These are phyloP conservation scores for Microtus richardsoni DNA, from an alignment of 2,113 vertebrate species.

Conservation along the genomic window DNA sequence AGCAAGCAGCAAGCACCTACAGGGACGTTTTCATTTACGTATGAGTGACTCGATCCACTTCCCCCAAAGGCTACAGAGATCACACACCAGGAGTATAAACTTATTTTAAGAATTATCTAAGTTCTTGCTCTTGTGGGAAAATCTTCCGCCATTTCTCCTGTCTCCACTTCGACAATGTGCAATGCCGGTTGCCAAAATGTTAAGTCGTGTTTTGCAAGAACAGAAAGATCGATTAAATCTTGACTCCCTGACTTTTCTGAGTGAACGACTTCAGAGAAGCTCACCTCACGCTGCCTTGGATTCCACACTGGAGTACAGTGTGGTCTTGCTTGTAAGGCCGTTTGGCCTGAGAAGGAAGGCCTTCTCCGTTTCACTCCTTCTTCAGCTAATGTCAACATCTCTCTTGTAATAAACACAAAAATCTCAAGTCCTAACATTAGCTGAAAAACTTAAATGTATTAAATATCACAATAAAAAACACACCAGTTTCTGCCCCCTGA, in stretches of 20 bases:
- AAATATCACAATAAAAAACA: background rate
- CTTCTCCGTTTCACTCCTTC: constrained; percentile 26
- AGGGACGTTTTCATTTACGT: background rate
- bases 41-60: background rate
- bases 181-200: background rate
- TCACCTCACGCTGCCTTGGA: background rate
- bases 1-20: background rate
- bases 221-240: background rate
- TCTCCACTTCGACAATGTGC: background rate
- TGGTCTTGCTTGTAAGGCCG: background rate
- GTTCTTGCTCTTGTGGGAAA: constrained; percentile 5
- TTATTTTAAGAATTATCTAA: background rate
- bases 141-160: background rate
- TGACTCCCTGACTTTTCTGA: background rate
- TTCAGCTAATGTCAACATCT: constrained; percentile 66
- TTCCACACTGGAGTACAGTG: background rate
- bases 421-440: background rate
- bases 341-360: background rate
- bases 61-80: constrained; percentile 16
- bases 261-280: background rate
- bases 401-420: constrained; percentile 51
- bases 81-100: background rate
- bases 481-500: background rate
- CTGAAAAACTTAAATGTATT: background rate
- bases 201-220: background rate